Evolutionary conservation across 2,113 vertebrate species (phyloP).

Genomic region (Cyprinodon variegatus): DNA sequence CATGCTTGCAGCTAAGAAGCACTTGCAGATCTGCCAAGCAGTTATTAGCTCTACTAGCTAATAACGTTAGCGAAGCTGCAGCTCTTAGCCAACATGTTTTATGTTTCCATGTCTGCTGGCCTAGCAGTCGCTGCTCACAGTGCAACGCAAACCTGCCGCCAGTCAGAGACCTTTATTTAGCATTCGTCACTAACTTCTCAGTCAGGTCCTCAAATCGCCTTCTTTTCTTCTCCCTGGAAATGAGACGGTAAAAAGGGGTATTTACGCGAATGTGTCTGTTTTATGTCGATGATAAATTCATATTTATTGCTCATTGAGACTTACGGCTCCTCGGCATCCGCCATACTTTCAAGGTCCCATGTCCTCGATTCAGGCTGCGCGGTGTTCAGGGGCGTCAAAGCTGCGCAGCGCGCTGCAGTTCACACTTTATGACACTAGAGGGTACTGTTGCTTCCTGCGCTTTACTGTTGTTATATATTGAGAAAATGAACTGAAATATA

Average conservation of each 20-base stretch:
- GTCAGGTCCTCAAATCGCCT: slow-evolving; percentile 98
- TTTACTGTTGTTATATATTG: neutral
- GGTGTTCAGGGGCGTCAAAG: slow-evolving; percentile 49
- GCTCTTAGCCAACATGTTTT: neutral
- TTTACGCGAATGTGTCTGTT: neutral
- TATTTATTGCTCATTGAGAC: slow-evolving; percentile 74
- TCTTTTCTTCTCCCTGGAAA: slow-evolving; percentile 99
- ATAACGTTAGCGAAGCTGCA: neutral
- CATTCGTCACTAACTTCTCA: slow-evolving; percentile 97
- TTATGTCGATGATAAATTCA: slow-evolving; percentile 4
- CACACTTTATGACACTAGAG: neutral
- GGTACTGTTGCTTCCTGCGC: neutral
- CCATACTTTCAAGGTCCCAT: slow-evolving; percentile 90
- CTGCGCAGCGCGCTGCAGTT: slow-evolving; percentile 38
- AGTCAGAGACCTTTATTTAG: slow-evolving; percentile 75
- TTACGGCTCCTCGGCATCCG: slow-evolving; percentile 97
- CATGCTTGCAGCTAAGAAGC: neutral
- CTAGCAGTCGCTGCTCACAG: slow-evolving; percentile 60
- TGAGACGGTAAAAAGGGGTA: slow-evolving; percentile 84
- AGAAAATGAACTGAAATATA: neutral
- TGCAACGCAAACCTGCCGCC: slow-evolving; percentile 78
- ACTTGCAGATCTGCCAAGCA: neutral
- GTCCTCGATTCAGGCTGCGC: slow-evolving; percentile 68
- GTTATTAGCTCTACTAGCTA: neutral
- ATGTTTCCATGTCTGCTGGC: slow-evolving; percentile 59